Evolutionary conservation across 2,113 vertebrate species (phyloP).

Genomic region (Salvator merianae): DNA sequence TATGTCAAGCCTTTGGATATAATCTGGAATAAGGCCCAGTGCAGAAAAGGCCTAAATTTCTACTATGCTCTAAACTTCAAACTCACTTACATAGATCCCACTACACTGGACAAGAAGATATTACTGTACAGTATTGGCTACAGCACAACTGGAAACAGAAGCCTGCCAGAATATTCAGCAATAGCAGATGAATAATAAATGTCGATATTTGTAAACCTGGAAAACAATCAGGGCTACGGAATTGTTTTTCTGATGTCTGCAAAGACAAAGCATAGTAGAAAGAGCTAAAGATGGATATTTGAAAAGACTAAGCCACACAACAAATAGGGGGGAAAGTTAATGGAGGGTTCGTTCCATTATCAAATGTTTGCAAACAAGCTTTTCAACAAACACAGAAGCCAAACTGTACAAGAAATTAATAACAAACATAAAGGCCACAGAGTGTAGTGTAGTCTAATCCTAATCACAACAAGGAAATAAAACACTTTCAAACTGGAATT

Average conservation of each 20-base stretch:
- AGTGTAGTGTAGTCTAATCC: background rate
- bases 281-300: background rate
- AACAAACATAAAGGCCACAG: background rate
- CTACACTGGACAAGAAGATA: background rate
- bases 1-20: no score
- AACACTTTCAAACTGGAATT: accelerated
- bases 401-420: background rate
- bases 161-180: background rate
- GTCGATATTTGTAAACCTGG: background rate
- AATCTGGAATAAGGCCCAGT: no score
- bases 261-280: background rate
- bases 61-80: no score
- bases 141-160: background rate
- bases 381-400: background rate
- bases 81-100: no score
- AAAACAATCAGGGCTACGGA: background rate
- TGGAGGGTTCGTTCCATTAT: no score
- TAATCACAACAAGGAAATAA: background rate
- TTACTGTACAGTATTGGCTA: background rate
- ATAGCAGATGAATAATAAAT: background rate
- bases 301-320: background rate
- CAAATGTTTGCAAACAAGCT: background rate
- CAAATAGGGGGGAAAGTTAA: background rate
- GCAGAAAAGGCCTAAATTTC: no score
- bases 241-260: background rate